Base-by-base conservation (phyloP, 2,888 invertebrate genomes). In the Slavum lentiscoides region DNA sequence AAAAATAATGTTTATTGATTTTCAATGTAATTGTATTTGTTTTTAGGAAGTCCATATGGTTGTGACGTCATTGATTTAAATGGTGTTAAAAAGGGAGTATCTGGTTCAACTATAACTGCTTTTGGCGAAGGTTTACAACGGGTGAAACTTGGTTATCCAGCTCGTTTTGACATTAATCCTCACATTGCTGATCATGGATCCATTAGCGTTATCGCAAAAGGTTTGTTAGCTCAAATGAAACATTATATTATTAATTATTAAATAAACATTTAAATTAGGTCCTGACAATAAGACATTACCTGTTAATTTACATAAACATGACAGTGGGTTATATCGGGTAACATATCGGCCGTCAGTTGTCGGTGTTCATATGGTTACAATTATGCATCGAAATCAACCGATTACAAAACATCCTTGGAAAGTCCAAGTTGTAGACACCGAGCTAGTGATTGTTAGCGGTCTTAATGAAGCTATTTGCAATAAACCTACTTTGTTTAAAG, bases 41-140 rank as follows among this genome's bases (percentile, higher is more conserved):
- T 21, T 73, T 82, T 73, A 87, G 95, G 95, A 39, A 95, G 94
- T 86, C 96, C 96, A 15, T 96, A 96, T 88, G 92, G 94, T 84
- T 95, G 96, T 85, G 90, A 91, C 74, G 91, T 91, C 82, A 84
- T 87, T 37, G 88, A 88, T 83, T 86, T 87, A 85, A 86, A 87
- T 15, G 86, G 86, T 70, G 85, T 88, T 82, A 87, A 86, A 82
- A 83, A 83, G 13, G 81, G 81, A 30, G 83, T 84, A 62, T 87
- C 85, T 13, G 64, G 70, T 64, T 80, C 80, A 17, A 72, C 72
- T 58, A 80, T 80, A 15, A 85, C 84, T 21, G 85, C 85, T 19
- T 75, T 84, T 17, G 85, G 85, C 5, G 85, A 85, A 83, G 85
- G 85, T 15, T 74, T 85, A 1, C 85, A 84, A 81, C 84, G 84